Evolutionary conservation across 2,888 invertebrate species (phyloP), one percentile per base, ranked within the genome.

Genomic region (Stenurella melanura): DNA sequence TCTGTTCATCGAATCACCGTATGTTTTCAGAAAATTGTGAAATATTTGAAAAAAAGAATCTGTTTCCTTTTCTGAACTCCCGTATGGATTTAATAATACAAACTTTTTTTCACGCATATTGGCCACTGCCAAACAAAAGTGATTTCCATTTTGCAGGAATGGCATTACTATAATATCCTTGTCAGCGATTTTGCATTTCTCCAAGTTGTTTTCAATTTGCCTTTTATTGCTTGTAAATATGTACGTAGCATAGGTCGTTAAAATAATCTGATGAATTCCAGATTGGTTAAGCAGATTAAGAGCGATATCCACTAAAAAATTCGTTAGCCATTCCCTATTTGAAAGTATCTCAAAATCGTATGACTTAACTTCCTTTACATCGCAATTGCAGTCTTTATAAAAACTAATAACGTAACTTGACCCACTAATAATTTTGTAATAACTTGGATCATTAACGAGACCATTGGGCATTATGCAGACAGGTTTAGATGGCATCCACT

Each of bases 51-150:
- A 38, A 9, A 38, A 38, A 38, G 2, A 11, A 38, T 38, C 7
- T 38, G 38, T 38, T 38, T 38, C 38, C 7, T 38, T 11, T 11
- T 38, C 10, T 38, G 38, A 11, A 61, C 74, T 74, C 9, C 56
- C 30, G 11, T 42, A 61, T 26, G 68, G 74, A 61, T 74, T 74
- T 26, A 74, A 15, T 17, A 74, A 61, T 42, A 38, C 15, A 38
- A n/a, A n/a, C n/a, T 54, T 74, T 30, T 74, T 67, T 6, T 9
- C 9, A 17, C 21, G 26, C 11, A 74, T 58, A 58, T 68, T 60
- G 12, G 58, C 73, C 42, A 68, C 42, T 15, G 73, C 73, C 50
- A 50, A 60, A 30, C 68, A 74, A 58, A 74, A 74, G 66, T 74
- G 67, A 58, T 68, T 66, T 2, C n/a, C n/a, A n/a, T n/a, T n/a